Evolutionary conservation across 2,888 invertebrate genomes (phyloP).

Genomic region (Pyralis farinalis): DNA sequence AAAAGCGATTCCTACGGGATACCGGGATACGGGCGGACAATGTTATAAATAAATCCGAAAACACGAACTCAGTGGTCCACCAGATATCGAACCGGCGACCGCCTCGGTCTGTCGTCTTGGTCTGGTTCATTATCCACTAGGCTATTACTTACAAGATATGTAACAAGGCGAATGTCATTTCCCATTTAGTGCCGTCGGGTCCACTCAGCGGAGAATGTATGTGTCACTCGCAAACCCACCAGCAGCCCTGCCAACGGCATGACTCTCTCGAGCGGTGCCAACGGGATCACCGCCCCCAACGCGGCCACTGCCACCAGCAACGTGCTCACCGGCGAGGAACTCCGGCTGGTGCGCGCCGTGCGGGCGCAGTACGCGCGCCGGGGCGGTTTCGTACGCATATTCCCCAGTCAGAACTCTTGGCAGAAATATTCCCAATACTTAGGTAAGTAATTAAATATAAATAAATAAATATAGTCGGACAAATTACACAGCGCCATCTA

Average conservation of each 20-base stretch:
- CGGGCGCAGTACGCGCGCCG: conserved; percentile 90
- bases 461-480: too few species aligned
- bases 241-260: conserved; percentile 25
- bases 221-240: conserved; percentile 49
- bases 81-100: too few species aligned
- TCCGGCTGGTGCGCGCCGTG: conserved; percentile 86
- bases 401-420: conserved; percentile 95
- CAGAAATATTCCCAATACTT: conserved; percentile 89
- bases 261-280: not conserved
- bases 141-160: too few species aligned
- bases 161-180: too few species aligned
- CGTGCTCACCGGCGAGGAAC: conserved; percentile 87
- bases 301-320: conserved; percentile 26
- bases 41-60: too few species aligned
- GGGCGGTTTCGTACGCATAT: conserved; percentile 94
- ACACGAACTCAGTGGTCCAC: too few species aligned
- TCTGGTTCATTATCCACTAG: too few species aligned
- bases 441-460: conserved; percentile 66
- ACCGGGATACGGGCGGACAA: too few species aligned
- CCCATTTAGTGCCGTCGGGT: conserved; percentile 83
- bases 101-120: too few species aligned
- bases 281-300: conserved; percentile 15
- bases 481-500: too few species aligned
- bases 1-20: too few species aligned
- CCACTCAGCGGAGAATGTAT: conserved; percentile 86